These are phyloP conservation scores for Styela plicata DNA, from an alignment of 23 tunicate genomes.

Conservation along the genomic window DNA sequence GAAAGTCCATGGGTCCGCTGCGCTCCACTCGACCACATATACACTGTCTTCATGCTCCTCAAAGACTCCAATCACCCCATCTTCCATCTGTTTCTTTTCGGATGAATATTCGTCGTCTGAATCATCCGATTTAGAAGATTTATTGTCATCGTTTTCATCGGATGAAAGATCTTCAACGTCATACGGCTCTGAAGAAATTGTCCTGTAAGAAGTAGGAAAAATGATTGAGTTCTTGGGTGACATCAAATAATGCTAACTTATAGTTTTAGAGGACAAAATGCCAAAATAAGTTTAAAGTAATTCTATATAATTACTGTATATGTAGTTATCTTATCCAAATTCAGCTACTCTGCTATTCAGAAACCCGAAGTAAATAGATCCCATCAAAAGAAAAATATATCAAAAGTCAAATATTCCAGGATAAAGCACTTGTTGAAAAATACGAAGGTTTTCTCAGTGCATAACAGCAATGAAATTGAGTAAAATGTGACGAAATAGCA, in stretches of 20 bases:
- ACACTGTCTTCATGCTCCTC: constrained; percentile 99
- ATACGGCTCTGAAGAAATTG: constrained; percentile 32
- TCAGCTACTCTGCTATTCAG: neutral
- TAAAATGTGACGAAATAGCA: no score
- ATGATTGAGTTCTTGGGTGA: no score
- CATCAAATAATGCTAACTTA: no score
- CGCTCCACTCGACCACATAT: constrained; percentile 91
- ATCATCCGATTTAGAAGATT: neutral
- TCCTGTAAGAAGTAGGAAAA: neutral
- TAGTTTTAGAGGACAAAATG: no score
- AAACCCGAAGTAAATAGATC: no score
- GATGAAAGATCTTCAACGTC: neutral
- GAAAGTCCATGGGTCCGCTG: constrained; percentile 97
- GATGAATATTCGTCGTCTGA: constrained; percentile 21
- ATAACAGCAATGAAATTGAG: no score
- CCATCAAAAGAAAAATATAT: no score
- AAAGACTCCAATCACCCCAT: constrained; percentile 72
- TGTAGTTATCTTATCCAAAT: neutral
- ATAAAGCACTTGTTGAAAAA: no score
- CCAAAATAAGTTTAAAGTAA: no score
- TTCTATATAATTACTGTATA: neutral
- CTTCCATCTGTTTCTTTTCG: constrained; percentile 21
- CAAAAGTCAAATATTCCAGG: no score
- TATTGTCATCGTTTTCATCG: constrained; percentile 1
- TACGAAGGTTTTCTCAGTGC: no score